phyloP scores from a whole-genome alignment of 2,797 vertebrate species.

The Poecilia wingei region DNA sequence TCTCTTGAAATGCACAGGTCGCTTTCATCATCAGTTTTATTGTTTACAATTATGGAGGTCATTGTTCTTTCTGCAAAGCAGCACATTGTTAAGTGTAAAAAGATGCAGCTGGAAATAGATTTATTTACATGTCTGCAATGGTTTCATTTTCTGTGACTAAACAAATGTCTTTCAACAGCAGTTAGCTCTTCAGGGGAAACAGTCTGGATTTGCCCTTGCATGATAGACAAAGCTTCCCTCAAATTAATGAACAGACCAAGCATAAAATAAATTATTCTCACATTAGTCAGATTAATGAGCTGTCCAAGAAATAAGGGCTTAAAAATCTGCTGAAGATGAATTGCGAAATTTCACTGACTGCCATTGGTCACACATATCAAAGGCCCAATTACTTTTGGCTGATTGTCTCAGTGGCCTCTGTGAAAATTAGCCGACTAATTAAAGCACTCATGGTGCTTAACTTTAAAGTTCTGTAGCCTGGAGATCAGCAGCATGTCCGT shows the following conservation, averaged over 20 bases:
- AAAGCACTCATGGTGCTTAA: conserved; percentile 31
- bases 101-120: conserved; percentile 1
- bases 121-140: background rate
- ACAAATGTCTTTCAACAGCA: background rate
- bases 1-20: conserved; percentile 12
- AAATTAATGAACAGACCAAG: conserved; percentile 35
- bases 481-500: conserved; percentile 24
- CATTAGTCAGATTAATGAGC: conserved; percentile 59
- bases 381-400: conserved; percentile 54
- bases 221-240: conserved; percentile 24
- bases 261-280: conserved; percentile 50
- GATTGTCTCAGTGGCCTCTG: conserved; percentile 48
- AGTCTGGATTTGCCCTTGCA: conserved; percentile 41
- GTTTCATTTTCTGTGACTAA: conserved; percentile 6
- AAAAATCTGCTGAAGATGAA: conserved; percentile 48
- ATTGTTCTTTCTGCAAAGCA: conserved; percentile 35
- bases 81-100: conserved; percentile 28
- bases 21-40: conserved; percentile 33
- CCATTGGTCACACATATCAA: conserved; percentile 55
- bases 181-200: background rate
- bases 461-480: conserved; percentile 13
- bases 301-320: conserved; percentile 51
- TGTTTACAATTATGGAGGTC: conserved; percentile 45
- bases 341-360: conserved; percentile 62
- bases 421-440: conserved; percentile 64